A percentile compares a stretch with the other conserved stretches of the same genome.
Conservation (phyloP, 2,888 invertebrate genomes). For the Aradus depressus region DNA sequence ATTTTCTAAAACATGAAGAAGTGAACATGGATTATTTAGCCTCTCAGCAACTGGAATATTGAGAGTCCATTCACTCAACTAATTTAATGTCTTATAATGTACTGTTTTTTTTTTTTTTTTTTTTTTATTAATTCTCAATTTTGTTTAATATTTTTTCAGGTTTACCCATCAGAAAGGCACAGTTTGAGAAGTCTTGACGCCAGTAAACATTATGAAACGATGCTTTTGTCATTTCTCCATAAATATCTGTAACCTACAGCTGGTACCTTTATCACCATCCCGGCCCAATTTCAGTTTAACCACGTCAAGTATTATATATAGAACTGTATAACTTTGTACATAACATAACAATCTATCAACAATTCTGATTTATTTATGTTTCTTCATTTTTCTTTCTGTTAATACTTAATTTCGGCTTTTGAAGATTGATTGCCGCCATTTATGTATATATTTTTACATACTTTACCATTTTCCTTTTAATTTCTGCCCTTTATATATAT, state of each 20-base stretch:
- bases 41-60: background rate
- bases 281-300: no score
- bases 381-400: no score
- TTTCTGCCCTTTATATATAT: no score
- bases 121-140: conserved; percentile 3
- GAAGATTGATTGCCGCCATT: no score
- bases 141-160: conserved; percentile 46
- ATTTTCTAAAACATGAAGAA: background rate
- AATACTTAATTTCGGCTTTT: no score
- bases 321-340: no score
- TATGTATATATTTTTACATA: no score
- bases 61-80: background rate
- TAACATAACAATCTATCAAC: no score
- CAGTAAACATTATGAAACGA: conserved; percentile 94
- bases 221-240: conserved; percentile 82
- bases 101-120: conserved; percentile 1
- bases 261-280: no score
- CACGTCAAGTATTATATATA: no score
- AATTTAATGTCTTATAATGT: background rate
- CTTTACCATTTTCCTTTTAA: no score
- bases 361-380: no score
- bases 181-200: conserved; percentile 87
- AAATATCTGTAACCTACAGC: conserved; percentile 55
- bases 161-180: conserved; percentile 94
- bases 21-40: background rate